Base-by-base conservation (phyloP, 2,888 invertebrate genomes). In the Polymixis flavicincta region DNA sequence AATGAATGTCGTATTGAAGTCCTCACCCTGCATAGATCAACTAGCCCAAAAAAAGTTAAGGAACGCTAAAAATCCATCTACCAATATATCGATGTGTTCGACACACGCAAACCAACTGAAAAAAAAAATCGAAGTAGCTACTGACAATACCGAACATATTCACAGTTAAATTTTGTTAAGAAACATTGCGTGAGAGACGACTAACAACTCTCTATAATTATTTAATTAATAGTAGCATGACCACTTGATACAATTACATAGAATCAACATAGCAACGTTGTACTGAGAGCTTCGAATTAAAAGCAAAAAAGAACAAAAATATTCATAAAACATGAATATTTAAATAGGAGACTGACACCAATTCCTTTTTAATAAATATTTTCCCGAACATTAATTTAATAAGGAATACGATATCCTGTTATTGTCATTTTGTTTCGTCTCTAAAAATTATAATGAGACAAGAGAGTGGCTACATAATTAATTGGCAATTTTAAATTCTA, bases 381-480 rank as follows among this genome's bases (percentile, higher is more conserved):
- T 55, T 64, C 59, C 45, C 17, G 67, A 59, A 84, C 67, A 48
- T 74, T 80, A 76, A 76, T 82, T 72, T 75, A n/a, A 45, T 71
- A 72, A 69, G 65, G 37, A 81, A 81, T 32, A 67, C 69, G 76
- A 82, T 76, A 75, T 80, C 66, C 17, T 73, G 50, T 67, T 81
- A 70, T 71, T 75, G 61, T 42, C 37, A 48, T 61, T 69, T 65
- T 69, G 52, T 85, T 81, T 84, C 45, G 32, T 55, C 52, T 64
- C 55, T 71, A 63, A 28, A 81, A 55, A 72, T 81, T 81, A 55
- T 72, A 71, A 71, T 63, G 65, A 84, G 63, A 69, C 66, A 55
- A 32, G 72, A 67, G 45, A 74, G 74, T 74, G 57, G 32, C 57
- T 69, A 64, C 61, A 59, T 74, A 59, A 69, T 28, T 68, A 73